Evolutionary conservation across 2,797 vertebrate genomes (phyloP).

Genomic region (Gastrophryne carolinensis): DNA sequence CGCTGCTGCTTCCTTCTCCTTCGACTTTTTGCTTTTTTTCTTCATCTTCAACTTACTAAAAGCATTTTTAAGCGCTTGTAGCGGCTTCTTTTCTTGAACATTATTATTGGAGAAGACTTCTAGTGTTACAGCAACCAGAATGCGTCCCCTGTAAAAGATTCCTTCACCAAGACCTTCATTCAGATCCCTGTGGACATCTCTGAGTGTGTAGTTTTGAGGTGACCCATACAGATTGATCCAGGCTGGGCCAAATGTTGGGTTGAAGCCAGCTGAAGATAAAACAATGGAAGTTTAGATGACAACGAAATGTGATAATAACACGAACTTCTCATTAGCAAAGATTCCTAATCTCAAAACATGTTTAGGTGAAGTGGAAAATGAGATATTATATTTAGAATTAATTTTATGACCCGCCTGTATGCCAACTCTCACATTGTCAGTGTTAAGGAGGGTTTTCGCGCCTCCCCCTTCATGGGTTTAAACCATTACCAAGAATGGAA

Average conservation of each 20-base stretch:
- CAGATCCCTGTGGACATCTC: conserved; percentile 81
- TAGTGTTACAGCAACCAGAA: conserved; percentile 78
- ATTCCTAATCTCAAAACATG: no score
- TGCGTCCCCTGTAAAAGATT: conserved; percentile 84
- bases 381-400: no score
- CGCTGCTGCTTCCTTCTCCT: conserved; percentile 62
- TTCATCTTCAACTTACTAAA: conserved; percentile 74
- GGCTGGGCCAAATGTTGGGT: conserved; percentile 86
- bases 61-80: conserved; percentile 64
- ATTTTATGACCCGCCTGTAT: no score
- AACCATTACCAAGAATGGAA: no score
- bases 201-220: conserved; percentile 78
- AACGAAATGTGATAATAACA: no score
- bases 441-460: no score
- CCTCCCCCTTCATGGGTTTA: no score
- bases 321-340: no score
- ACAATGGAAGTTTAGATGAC: background rate
- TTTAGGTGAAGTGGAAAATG: no score
- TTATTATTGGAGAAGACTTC: conserved; percentile 75
- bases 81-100: conserved; percentile 60
- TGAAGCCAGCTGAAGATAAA: conserved; percentile 74
- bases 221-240: conserved; percentile 93
- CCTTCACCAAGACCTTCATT: conserved; percentile 87
- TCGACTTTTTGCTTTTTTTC: conserved; percentile 78
- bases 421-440: no score